A percentile compares a stretch with the other conserved stretches of the same genome.
Conservation (phyloP, 2,113 vertebrate species). For the Baryphthengus martii region DNA sequence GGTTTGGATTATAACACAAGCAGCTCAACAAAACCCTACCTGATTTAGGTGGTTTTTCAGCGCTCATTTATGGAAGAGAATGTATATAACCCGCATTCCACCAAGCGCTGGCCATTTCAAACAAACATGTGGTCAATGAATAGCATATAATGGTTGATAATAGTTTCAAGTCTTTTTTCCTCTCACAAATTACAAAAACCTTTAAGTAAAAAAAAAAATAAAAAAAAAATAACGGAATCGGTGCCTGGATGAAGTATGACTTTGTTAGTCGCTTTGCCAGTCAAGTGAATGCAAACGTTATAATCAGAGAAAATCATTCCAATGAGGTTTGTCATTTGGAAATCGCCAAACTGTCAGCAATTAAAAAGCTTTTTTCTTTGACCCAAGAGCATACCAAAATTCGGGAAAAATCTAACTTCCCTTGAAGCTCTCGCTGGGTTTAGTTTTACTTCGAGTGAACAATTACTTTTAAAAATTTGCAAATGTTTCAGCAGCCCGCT, state of each 20-base stretch:
- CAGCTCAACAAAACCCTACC: constrained; percentile 68
- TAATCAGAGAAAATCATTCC: constrained; percentile 78
- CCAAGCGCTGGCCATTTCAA: constrained; percentile 72
- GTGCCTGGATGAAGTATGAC: constrained; percentile 77
- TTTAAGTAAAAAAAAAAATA: constrained; percentile 35
- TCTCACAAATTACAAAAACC: constrained; percentile 79
- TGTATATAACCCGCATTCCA: constrained; percentile 58
- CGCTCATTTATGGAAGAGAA: constrained; percentile 71
- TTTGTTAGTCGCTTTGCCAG: constrained; percentile 74
- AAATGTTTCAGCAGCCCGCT: constrained; percentile 53
- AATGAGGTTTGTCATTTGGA: constrained; percentile 82
- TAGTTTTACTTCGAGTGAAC: constrained; percentile 42
- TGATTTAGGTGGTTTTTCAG: constrained; percentile 74
- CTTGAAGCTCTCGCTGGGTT: constrained; percentile 60
- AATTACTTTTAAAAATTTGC: constrained; percentile 55
- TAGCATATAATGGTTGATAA: constrained; percentile 82
- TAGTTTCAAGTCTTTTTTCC: constrained; percentile 80
- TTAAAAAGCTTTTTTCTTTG: constrained; percentile 78
- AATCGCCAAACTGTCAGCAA: constrained; percentile 81
- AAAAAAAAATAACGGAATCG: constrained; percentile 1
- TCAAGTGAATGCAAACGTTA: constrained; percentile 74
- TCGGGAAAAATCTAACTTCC: constrained; percentile 55
- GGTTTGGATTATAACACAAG: constrained; percentile 73
- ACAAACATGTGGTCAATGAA: constrained; percentile 80
- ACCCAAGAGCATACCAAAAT: constrained; percentile 70